These are phyloP conservation scores for Globia sparganii DNA, from an alignment of 2,888 invertebrate genomes.

Conservation along the genomic window DNA sequence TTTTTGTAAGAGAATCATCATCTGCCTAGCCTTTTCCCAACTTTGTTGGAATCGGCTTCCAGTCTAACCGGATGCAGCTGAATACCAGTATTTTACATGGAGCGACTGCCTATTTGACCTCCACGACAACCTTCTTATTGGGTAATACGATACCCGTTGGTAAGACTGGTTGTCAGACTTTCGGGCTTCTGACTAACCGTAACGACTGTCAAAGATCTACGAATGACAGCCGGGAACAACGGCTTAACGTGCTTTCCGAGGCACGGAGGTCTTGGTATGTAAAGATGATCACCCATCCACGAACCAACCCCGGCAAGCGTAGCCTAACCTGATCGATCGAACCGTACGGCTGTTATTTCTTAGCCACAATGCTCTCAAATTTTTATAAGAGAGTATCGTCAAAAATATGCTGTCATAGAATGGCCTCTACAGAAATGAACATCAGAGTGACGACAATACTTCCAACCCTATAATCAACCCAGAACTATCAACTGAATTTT, in stretches of 20 bases:
- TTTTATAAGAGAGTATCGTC: neutral
- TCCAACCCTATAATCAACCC: neutral
- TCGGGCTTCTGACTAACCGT: neutral
- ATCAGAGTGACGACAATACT: neutral
- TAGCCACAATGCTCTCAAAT: neutral
- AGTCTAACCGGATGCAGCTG: too few relatives aligned
- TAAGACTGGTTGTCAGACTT: neutral
- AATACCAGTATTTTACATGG: neutral
- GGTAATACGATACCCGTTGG: neutral
- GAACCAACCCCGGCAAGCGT: neutral
- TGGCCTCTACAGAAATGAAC: neutral
- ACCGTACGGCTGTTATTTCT: neutral
- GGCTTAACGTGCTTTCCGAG: too few relatives aligned
- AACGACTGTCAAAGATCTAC: neutral
- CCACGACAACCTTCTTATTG: neutral
- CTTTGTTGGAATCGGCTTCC: too few relatives aligned
- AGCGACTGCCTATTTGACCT: too few relatives aligned
- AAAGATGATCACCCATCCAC: neutral
- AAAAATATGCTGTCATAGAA: neutral
- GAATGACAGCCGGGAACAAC: neutral
- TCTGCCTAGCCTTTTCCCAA: neutral
- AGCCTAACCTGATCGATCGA: too few relatives aligned
- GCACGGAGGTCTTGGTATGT: neutral
- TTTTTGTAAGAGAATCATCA: too few relatives aligned
- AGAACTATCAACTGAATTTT: too few relatives aligned